Evolutionary conservation across 2,888 invertebrate species (phyloP).

Genomic region (Synanthedon myopaeformis): DNA sequence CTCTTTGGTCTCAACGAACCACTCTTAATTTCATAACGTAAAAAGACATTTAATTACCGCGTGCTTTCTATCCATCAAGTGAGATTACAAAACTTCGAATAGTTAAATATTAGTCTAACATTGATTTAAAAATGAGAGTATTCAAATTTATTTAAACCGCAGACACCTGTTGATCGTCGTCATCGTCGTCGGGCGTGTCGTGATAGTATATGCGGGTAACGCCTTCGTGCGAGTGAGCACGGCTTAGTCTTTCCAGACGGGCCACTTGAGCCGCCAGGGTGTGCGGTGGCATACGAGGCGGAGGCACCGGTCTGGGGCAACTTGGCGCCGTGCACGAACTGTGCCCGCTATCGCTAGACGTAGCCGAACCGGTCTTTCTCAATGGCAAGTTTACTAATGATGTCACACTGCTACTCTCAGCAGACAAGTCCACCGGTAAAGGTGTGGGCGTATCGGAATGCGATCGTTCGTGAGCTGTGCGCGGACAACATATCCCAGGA

Average conservation of each 20-base stretch:
- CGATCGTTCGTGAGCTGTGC: slow-evolving; percentile 86
- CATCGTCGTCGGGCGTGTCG: slow-evolving; percentile 61
- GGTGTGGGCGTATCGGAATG: slow-evolving; percentile 91
- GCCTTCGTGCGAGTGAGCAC: slow-evolving; percentile 89
- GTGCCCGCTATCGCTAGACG: slow-evolving; percentile 92
- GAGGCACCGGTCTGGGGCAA: slow-evolving; percentile 76
- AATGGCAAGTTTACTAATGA: slow-evolving; percentile 91
- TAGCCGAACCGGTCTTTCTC: slow-evolving; percentile 90
- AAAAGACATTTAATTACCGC: slow-evolving; percentile 45
- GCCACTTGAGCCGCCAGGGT: slow-evolving; percentile 89
- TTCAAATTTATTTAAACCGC: slow-evolving; percentile 51
- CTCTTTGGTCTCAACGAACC: too few species aligned
- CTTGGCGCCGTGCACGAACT: slow-evolving; percentile 74
- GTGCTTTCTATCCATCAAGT: slow-evolving; percentile 64
- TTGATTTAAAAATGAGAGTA: slow-evolving; percentile 34
- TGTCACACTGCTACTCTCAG: slow-evolving; percentile 95
- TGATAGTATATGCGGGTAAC: slow-evolving; percentile 80
- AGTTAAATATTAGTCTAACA: slow-evolving; percentile 60
- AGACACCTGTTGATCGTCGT: slow-evolving; percentile 66
- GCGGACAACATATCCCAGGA: slow-evolving; percentile 49
- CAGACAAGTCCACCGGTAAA: slow-evolving; percentile 88
- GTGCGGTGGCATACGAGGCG: slow-evolving; percentile 78
- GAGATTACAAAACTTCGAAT: slow-evolving; percentile 63
- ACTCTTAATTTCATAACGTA: slow-evolving; percentile 23
- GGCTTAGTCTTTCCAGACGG: slow-evolving; percentile 81